phyloP scores from a whole-genome alignment of 2,113 vertebrate genomes.

The Emberiza fucata region DNA sequence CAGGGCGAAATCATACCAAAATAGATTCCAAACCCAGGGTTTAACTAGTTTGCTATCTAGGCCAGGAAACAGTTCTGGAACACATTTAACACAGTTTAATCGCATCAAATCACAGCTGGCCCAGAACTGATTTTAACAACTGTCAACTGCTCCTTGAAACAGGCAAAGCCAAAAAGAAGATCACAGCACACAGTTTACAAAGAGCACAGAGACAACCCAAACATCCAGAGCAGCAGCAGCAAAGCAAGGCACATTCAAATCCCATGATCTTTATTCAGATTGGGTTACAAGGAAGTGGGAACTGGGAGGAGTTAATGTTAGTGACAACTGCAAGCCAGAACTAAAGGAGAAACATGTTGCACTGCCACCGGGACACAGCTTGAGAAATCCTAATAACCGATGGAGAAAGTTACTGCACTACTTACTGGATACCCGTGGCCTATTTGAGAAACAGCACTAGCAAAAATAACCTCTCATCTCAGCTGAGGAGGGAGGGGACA shows the following conservation, averaged over 20 bases:
- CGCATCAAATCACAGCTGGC: conserved; percentile 31
- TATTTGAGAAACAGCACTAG: conserved; percentile 27
- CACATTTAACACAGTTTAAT: conserved; percentile 59
- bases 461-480: conserved; percentile 57
- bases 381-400: conserved; percentile 19
- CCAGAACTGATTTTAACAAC: conserved; percentile 60
- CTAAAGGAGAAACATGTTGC: conserved; percentile 29
- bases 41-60: conserved; percentile 54
- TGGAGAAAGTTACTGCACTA: conserved; percentile 35
- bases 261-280: conserved; percentile 50
- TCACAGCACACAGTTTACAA: accelerated
- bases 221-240: not conserved
- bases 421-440: conserved; percentile 28
- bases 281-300: conserved; percentile 54
- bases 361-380: not conserved
- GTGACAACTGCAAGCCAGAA: conserved; percentile 44
- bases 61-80: conserved; percentile 60
- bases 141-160: conserved; percentile 19
- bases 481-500: not conserved
- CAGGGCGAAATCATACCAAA: not conserved
- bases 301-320: conserved; percentile 21
- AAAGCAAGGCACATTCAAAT: conserved; percentile 23
- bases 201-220: not conserved
- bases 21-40: conserved; percentile 9
- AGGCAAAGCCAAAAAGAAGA: conserved; percentile 12